Base-by-base conservation (phyloP, 2,797 vertebrate species). In the Acipenser transmontanus region DNA sequence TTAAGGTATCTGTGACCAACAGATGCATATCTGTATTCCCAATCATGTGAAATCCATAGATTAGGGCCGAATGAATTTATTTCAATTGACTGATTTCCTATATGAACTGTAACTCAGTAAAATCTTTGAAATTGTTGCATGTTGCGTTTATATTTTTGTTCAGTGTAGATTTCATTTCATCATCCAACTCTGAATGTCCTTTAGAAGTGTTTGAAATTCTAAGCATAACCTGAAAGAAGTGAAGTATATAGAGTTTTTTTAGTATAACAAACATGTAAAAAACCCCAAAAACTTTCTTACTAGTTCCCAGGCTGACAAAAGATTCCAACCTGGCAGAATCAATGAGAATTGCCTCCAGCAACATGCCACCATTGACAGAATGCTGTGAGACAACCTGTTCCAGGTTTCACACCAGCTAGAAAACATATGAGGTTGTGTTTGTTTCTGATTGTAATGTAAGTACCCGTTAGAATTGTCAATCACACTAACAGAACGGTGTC, bases 301-400 rank as follows among this genome's bases (percentile, higher is more conserved):
- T 34, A 17, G 60, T 61, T 61, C 60, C 60, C 60, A 61, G 60
- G 60, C 60, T 34, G 60, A 61, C 60, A 47, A 60, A 60, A 17
- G 17, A 20, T 47, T 61, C 8, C 60, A 61, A 61, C 17, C 60
- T 61, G 17, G 60, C 60, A 8, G 47, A 12, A 61, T 47, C 60
- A 61, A 4, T 61, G 60, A 61, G 60, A 61, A 61, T 17, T 61
- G 60, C 60, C 8, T 20, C 1, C 17, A 61, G 60, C 60, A 61
- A 17, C 7, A 20, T 8, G 8, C 10, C 8, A 6, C 3, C 60
- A 34, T 61, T 34, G 60, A 61, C 14, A 61, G 17, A 61, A 61
- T 61, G 4, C 54, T 57, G 60, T 17, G 7, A 61, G 60, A 47
- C 17, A 34, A 20, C 17, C 10, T 9, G 20, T 17, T 3, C 17